Base-by-base conservation (phyloP, 2,888 invertebrate species). In the Melinopterus prodromus region DNA sequence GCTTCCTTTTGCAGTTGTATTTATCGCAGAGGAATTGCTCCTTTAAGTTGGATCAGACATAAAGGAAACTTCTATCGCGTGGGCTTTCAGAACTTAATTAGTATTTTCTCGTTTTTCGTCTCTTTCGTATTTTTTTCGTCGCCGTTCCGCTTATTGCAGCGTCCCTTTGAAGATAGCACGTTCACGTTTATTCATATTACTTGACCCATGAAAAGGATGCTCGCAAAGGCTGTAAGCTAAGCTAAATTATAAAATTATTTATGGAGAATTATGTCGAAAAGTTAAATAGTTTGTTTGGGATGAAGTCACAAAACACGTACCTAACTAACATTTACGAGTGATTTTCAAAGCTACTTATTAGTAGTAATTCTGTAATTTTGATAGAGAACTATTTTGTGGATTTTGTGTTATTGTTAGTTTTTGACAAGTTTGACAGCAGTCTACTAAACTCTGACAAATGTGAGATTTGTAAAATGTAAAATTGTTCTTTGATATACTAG, bases 31-130 rank as follows among this genome's bases (percentile, higher is more conserved):
- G 37, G 74, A 37, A 74, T 37, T 74, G 74, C 74, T 26, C 74
- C 36, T 74, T 74, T 74, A 74, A 74, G 74, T 35, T 37, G 74
- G 36, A 53, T 53, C 53, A 53, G 36, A 37, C 74, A 74, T 74
- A 74, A 74, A 74, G 74, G 74, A 74, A 74, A 74, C 74, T 74
- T 74, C 74, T 74, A 74, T 74, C 74, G 74, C 74, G 35, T 36
- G 74, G 35, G 74, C 74, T 74, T 74, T 74, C 37, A 74, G 74
- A 74, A 74, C 74, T 74, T 74, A 74, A 74, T 74, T 74, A 74
- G 74, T 74, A 74, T 74, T 74, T 74, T 74, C 74, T 74, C 37
- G 36, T 74, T 74, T 74, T 74, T 53, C 53, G 53, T 6, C 1
- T 53, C 53, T 53, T 53, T 26, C 26, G 26, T 9, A 53, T 53